Evolutionary conservation across 1,140 invertebrate species (phyloP).

Genomic region (Neocloeon triangulifer): DNA sequence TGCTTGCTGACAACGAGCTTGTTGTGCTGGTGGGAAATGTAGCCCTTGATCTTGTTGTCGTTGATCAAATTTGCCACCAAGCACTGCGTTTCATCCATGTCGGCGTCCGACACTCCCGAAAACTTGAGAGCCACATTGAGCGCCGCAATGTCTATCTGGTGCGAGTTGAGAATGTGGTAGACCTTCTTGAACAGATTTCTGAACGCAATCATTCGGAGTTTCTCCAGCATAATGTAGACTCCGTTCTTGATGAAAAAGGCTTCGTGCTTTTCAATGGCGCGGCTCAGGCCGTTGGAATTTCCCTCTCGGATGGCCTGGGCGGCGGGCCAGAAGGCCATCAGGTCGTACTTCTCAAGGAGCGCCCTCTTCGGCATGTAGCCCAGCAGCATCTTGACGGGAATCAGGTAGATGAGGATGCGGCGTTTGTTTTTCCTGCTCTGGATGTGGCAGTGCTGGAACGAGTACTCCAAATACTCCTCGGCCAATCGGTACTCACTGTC

Average conservation of each 20-base stretch:
- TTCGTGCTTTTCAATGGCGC: slow-evolving; percentile 67
- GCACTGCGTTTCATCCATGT: slow-evolving; percentile 85
- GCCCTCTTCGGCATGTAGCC: slow-evolving; percentile 68
- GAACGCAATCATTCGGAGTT: slow-evolving; percentile 85
- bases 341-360: slow-evolving; percentile 70
- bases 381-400: slow-evolving; percentile 88
- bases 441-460: slow-evolving; percentile 75
- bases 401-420: slow-evolving; percentile 83
- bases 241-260: slow-evolving; percentile 84
- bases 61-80: slow-evolving; percentile 91
- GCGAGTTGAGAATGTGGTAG: slow-evolving; percentile 58
- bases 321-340: slow-evolving; percentile 75
- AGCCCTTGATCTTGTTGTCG: slow-evolving; percentile 87
- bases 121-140: slow-evolving; percentile 61
- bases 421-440: slow-evolving; percentile 72
- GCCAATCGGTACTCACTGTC: slow-evolving; percentile 89
- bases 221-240: slow-evolving; percentile 92
- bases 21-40: slow-evolving; percentile 91
- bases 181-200: slow-evolving; percentile 95
- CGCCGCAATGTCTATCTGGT: slow-evolving; percentile 72
- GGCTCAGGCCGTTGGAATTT: slow-evolving; percentile 62
- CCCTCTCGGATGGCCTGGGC: slow-evolving; percentile 72
- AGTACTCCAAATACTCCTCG: slow-evolving; percentile 76
- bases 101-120: slow-evolving; percentile 61
- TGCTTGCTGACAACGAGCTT: slow-evolving; percentile 94